These are phyloP conservation scores for Galeopsomyia nigrocyanea DNA, from an alignment of 2,888 invertebrate species.

Conservation along the genomic window DNA sequence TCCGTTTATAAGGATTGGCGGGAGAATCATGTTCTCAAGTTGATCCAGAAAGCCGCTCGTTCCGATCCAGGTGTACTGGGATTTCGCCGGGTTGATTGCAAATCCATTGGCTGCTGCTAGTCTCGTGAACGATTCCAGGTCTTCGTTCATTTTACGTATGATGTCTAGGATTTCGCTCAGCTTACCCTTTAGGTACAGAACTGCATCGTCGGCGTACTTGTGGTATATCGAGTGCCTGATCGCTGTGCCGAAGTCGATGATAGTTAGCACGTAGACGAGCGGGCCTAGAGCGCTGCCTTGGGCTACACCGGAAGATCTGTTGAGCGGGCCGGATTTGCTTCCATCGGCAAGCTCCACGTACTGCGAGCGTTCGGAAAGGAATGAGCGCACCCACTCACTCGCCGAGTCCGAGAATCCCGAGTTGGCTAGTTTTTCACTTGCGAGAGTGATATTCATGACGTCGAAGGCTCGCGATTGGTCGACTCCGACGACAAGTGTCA, in stretches of 20 bases:
- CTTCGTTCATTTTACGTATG: neutral
- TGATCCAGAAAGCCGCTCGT: neutral
- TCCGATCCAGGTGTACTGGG: neutral
- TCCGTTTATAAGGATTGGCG: neutral
- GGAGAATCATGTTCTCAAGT: neutral
- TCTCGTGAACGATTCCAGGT: neutral
- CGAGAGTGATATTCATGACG: neutral
- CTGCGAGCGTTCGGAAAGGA: neutral
- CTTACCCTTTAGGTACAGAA: neutral
- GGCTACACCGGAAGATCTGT: neutral
- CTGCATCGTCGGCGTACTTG: neutral
- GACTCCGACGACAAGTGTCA: neutral
- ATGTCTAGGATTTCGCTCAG: neutral
- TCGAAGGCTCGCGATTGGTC: neutral
- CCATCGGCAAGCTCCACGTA: neutral
- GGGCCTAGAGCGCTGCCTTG: neutral
- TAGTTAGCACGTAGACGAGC: neutral
- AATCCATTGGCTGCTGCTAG: neutral
- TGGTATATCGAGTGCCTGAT: neutral
- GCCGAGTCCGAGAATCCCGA: neutral
- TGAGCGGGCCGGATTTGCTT: neutral
- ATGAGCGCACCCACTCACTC: neutral
- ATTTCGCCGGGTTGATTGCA: neutral
- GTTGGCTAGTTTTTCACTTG: neutral
- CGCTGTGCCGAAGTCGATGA: neutral